Evolutionary conservation across 2,797 vertebrate genomes (phyloP), one percentile per base, ranked within the genome.

Genomic region (Psittacula echo): DNA sequence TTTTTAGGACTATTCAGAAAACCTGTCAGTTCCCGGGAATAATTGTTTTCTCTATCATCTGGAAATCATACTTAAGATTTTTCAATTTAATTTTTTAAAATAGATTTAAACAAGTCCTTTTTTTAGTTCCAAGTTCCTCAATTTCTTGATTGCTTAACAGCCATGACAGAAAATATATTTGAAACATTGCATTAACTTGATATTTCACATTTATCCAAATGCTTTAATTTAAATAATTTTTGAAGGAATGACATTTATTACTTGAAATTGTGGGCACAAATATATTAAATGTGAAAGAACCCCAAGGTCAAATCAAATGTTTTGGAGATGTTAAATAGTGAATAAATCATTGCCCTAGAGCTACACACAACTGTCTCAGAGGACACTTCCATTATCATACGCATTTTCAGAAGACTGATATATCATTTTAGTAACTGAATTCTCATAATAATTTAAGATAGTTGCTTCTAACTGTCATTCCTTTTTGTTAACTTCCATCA

Each of bases 401-500:
- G 66, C 7, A 27, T 81, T 81, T 94, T 90, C 22, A 13, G 65
- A 64, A 87, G 60, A 79, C n/a, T 48, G n/a, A 39, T 79, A 66
- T 37, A 73, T 84, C 45, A 54, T 81, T 84, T 93, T 64, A 64
- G 54, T 70, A 86, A 73, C 37, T 82, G 41, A 95, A 87, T 82
- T 93, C 67, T 47, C 54, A 47, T 56, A 58, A 29, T 78, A 51
- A 70, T 78, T 91, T 84, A 90, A 90, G 51, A 85, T 23, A 62
- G 80, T 48, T 93, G 16, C 34, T 93, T 86, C 50, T 85, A 70
- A 45, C 67, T 61, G 24, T 83, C 77, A 68, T 94, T 88, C 22
- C 16, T 84, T 71, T 67, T 66, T 42, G 17, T 89, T 90, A 90
- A 94, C 73, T 90, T 87, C 64, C 85, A 45, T 86, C 80, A 86